A percentile compares a stretch with the other conserved stretches of the same genome.
phyloP scores from a whole-genome alignment of 2,888 invertebrate species.

The Hirtodrosophila duncani region DNA sequence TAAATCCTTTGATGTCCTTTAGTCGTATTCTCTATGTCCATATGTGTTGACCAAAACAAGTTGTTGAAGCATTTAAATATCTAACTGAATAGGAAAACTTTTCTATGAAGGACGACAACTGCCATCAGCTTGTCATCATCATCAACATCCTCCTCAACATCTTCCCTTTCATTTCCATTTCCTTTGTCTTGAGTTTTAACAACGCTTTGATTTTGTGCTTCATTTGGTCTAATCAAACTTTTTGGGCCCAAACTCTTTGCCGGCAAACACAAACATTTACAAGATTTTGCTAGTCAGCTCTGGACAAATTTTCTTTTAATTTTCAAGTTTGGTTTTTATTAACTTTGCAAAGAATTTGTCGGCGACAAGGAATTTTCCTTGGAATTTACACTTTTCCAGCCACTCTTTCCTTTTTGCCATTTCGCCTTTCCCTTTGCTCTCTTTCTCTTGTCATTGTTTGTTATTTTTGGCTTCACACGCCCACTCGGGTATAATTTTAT shows the following conservation, averaged over 20 bases:
- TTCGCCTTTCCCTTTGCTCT: background rate
- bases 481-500: constrained; percentile 40
- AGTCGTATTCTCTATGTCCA: background rate
- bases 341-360: constrained; percentile 55
- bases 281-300: constrained; percentile 41
- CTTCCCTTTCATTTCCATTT: constrained; percentile 45
- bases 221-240: constrained; percentile 68
- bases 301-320: constrained; percentile 28
- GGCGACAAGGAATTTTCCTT: constrained; percentile 50
- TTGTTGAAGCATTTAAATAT: constrained; percentile 50
- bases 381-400: constrained; percentile 56
- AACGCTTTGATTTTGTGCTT: constrained; percentile 69
- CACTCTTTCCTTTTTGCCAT: too few species aligned
- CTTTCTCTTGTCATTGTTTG: constrained; percentile 4
- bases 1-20: constrained; percentile 24
- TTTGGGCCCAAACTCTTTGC: constrained; percentile 24
- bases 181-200: constrained; percentile 45
- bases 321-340: constrained; percentile 39
- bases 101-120: constrained; percentile 28
- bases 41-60: constrained; percentile 7
- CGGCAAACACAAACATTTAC: constrained; percentile 19
- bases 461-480: constrained; percentile 36
- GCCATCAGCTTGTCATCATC: constrained; percentile 46
- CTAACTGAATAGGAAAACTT: constrained; percentile 50
- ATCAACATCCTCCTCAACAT: constrained; percentile 28